Evolutionary conservation across 2,797 vertebrate genomes (phyloP), one percentile per base, ranked within the genome.

Genomic region (Rhabdophis nuchalis): DNA sequence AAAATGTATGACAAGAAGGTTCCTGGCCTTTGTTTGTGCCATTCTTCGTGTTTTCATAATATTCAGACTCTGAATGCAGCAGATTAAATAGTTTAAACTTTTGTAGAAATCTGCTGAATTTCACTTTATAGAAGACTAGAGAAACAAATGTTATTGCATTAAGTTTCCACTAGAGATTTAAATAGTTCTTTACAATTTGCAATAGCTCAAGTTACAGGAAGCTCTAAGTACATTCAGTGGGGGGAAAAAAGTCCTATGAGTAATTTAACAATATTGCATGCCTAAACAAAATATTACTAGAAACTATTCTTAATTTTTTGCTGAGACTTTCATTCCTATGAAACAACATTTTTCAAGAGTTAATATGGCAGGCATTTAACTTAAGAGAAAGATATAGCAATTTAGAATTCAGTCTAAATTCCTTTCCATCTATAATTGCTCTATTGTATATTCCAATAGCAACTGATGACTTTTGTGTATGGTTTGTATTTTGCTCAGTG

Each of bases 241-340:
- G 46, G 46, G 46, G 5, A 93, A 88, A 72, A 60, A 85, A 87
- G 14, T 93, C 92, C 91, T 94, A 85, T 86, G 60, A 92, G 91
- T 94, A 89, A 89, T 87, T 95, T 92, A 95, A 93, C 94, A 94
- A 93, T 94, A 92, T 88, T 93, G 50, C 61, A n/a, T 68, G 8
- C 92, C 94, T 56, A 93, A 86, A 0, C 50, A 87, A 88, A 85
- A 85, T n/a, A 94, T 91, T 92, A 54, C 95, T 95, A 94, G 92
- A 86, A 94, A 57, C n/a, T 93, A 86, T 61, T 96, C 93, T 93
- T 36, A 68, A 29, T 9, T 87, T 91, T 46, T 93, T 87, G 50
- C 58, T 89, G 72, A 50, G 20, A 20, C 36, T 52, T 56, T 32
- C 46, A 94, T 91, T 85, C 88, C 46, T 72, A 32, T 92, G 89